phyloP scores from a whole-genome alignment of 2,888 invertebrate species.

The Rhogogaster chlorosoma region DNA sequence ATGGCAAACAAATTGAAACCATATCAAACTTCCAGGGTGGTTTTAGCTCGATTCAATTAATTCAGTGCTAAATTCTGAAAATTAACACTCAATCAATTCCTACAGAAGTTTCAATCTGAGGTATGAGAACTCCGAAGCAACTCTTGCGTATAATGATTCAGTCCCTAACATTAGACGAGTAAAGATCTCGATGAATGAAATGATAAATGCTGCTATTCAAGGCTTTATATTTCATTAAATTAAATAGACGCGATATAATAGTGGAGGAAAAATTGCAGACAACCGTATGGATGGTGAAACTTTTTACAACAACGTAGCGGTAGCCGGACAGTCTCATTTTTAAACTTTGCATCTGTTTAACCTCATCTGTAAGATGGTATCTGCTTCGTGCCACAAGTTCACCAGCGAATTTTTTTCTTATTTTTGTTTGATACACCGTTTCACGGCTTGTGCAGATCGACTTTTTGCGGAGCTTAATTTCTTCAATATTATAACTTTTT shows the following conservation, averaged over 20 bases:
- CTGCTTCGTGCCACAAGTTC: slow-evolving; percentile 6
- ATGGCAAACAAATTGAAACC: neutral
- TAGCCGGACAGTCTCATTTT: neutral
- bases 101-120: neutral
- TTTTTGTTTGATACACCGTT: neutral
- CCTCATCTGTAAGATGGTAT: neutral
- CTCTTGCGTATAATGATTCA: neutral
- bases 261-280: neutral
- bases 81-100: neutral
- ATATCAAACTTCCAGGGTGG: neutral
- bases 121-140: neutral
- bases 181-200: neutral
- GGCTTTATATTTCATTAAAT: neutral
- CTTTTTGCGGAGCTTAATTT: neutral
- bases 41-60: neutral
- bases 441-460: neutral
- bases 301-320: slow-evolving; percentile 6
- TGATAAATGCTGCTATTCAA: neutral
- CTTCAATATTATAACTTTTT: neutral
- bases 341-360: slow-evolving; percentile 33
- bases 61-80: neutral
- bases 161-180: neutral
- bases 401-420: neutral
- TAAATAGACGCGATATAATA: neutral
- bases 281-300: neutral